A percentile compares a stretch with the other conserved stretches of the same genome.
phyloP scores from a whole-genome alignment of 2,888 invertebrate genomes.

The Melieria omissa region DNA sequence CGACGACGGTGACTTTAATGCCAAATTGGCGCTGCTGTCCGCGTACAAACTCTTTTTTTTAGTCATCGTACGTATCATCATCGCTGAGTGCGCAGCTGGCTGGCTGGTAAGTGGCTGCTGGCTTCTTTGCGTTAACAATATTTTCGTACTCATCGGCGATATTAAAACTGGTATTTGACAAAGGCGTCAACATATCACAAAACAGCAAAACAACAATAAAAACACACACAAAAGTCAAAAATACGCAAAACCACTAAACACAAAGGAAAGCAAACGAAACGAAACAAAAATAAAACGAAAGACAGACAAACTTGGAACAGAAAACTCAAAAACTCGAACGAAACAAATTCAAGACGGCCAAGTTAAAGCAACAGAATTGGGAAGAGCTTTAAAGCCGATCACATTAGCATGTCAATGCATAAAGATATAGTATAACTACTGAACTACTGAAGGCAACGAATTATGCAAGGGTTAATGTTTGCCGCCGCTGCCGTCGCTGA shows the following conservation, averaged over 20 bases:
- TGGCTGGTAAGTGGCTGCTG: slow-evolving; percentile 11
- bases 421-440: too few relatives aligned
- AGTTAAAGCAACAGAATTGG: not conserved
- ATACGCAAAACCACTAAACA: slow-evolving; percentile 11
- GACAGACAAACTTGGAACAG: slow-evolving; percentile 14
- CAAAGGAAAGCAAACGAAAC: not conserved
- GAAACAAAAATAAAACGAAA: too few relatives aligned
- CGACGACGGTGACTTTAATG: slow-evolving; percentile 8
- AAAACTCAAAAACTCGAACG: not conserved
- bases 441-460: too few relatives aligned
- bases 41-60: slow-evolving; percentile 17
- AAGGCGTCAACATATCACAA: slow-evolving; percentile 8
- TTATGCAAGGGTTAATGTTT: too few relatives aligned
- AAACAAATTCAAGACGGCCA: not conserved
- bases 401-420: too few relatives aligned
- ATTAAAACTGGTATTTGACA: slow-evolving; percentile 32
- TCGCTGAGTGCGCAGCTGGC: slow-evolving; percentile 2
- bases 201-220: not conserved
- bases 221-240: not conserved
- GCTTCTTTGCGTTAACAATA: slow-evolving; percentile 11
- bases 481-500: too few relatives aligned
- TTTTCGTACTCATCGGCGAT: slow-evolving; percentile 31
- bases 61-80: slow-evolving; percentile 8
- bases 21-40: slow-evolving; percentile 7
- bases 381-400: not conserved